Base-by-base conservation (phyloP, 2,888 invertebrate genomes). In the Netelia melanura region DNA sequence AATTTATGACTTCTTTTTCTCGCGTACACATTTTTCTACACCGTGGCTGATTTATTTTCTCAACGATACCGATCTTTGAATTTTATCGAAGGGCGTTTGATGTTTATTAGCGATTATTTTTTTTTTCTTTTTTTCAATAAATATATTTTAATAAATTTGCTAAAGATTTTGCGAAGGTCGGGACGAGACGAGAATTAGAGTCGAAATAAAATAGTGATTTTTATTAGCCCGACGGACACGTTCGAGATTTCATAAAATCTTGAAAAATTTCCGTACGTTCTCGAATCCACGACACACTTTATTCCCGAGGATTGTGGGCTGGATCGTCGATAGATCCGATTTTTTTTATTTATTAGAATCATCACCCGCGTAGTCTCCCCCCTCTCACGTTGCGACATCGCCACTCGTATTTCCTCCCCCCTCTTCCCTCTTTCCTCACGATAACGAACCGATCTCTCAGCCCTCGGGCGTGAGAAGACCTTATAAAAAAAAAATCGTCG, bases 401-500 rank as follows among this genome's bases (percentile, higher is more conserved):
- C 79, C 58, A 80, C 81, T 85, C 80, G 77, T 58, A 56, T 88
- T 58, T 61, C 56, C 61, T 82, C 67, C 72, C 14, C 23, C 65
- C 10, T n/a, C n/a, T 23, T 56, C 75, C 48, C 5, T 54, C 54
- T 58, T 65, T 21, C 30, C 23, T 61, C 54, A 80, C 62, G 85
- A 86, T 90, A 87, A 89, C 86, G 89, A 89, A 87, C 87, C 84
- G 88, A 11, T 30, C 43, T 23, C 11, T 30, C 30, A 61, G 68
- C 52, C 61, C 76, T 64, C 58, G 71, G 76, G 71, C 80, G 44
- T 38, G 54, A 61, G 44, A 65, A 80, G 61, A 64, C 65, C 70
- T 71, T 38, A 38, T 64, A 10, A 30, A 52, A 62, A 38, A 30
- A 21, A 21, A 71, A 23, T 38, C 74, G 30, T 38, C 72, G 84